A percentile compares a stretch with the other conserved stretches of the same genome.
These are phyloP conservation scores for Cephus sareptanus DNA, from an alignment of 2,888 invertebrate genomes.

Conservation along the genomic window DNA sequence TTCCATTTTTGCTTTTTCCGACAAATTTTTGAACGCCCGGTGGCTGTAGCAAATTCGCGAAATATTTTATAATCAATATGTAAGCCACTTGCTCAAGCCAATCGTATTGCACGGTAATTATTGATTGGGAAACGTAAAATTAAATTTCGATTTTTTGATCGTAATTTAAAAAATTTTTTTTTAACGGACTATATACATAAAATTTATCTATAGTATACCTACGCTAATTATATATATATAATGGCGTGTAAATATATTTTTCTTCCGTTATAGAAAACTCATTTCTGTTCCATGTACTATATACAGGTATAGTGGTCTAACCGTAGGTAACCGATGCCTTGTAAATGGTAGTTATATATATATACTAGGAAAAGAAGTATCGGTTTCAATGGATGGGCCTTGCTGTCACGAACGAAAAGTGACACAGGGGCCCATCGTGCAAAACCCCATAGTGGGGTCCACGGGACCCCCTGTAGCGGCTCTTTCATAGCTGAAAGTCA, in stretches of 20 bases:
- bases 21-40: neutral
- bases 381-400: constrained; percentile 52
- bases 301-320: neutral
- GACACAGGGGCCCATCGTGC: constrained; percentile 30
- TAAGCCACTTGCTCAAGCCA: too few species aligned
- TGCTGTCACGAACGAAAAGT: constrained; percentile 42
- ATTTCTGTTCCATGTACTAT: neutral
- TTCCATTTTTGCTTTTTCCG: neutral
- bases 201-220: too few species aligned
- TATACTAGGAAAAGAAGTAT: constrained; percentile 29
- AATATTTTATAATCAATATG: neutral
- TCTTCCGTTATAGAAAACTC: neutral
- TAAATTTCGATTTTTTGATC: neutral
- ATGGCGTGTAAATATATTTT: neutral
- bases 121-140: neutral
- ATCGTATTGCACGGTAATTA: neutral
- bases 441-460: constrained; percentile 29
- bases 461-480: constrained; percentile 54
- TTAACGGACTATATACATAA: too few species aligned
- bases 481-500: constrained; percentile 58
- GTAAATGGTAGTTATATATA: neutral
- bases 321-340: neutral
- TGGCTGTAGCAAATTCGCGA: too few species aligned
- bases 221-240: neutral
- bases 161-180: neutral